These are phyloP conservation scores for Promerops cafer DNA, from an alignment of 2,113 vertebrate genomes.

Conservation along the genomic window DNA sequence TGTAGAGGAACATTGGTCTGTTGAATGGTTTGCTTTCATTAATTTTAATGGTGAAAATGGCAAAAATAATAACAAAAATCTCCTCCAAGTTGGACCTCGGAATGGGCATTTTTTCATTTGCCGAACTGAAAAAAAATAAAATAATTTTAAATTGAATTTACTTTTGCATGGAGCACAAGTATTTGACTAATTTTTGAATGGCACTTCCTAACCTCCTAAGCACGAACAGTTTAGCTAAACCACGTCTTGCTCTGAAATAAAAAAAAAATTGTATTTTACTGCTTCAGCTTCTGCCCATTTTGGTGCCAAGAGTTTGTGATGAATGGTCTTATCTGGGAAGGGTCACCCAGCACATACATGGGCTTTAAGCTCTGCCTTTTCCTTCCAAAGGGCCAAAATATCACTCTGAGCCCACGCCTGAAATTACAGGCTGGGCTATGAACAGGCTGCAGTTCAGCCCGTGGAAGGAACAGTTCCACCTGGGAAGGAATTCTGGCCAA, in stretches of 20 bases:
- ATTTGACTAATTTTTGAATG: background rate
- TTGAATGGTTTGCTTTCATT: background rate
- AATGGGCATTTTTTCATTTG: background rate
- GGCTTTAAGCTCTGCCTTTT: background rate
- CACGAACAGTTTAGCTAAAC: background rate
- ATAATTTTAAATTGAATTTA: background rate
- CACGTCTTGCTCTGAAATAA: background rate
- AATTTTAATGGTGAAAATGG: background rate
- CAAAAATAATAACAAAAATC: background rate
- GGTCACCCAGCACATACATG: fast-evolving
- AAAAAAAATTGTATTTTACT: background rate
- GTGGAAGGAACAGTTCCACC: background rate
- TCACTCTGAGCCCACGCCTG: background rate
- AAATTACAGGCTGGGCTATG: background rate
- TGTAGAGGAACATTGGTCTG: background rate
- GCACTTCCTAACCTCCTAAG: background rate
- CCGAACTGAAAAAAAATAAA: background rate
- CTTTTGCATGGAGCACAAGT: background rate
- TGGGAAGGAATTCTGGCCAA: background rate
- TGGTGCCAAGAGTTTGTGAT: background rate
- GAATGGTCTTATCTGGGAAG: background rate
- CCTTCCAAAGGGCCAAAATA: background rate
- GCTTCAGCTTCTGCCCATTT: background rate
- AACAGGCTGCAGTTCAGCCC: background rate
- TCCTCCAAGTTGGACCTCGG: background rate